phyloP scores from a whole-genome alignment of 1,140 invertebrate genomes.

The Antheraea pernyi region DNA sequence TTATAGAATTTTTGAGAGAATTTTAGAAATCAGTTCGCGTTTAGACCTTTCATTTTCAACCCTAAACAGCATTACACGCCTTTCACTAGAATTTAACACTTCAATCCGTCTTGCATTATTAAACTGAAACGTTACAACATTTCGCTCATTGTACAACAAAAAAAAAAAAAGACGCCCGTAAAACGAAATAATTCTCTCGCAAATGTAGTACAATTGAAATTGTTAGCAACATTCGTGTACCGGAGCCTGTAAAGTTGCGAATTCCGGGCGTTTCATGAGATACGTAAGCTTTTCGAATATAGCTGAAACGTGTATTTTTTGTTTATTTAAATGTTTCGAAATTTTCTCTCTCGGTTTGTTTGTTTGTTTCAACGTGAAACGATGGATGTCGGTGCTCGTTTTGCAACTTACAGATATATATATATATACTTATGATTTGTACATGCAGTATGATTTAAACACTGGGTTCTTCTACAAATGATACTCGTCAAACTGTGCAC shows the following conservation, averaged over 20 bases:
- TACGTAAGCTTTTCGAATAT: not conserved
- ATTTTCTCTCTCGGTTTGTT: not conserved
- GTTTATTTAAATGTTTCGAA: not conserved
- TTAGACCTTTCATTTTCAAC: not conserved
- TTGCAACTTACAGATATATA: not conserved
- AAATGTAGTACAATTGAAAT: constrained; percentile 1
- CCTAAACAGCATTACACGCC: not conserved
- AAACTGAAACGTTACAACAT: not conserved
- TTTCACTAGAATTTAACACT: not conserved
- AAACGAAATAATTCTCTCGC: not conserved
- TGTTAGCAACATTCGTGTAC: not conserved
- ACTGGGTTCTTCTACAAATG: no score
- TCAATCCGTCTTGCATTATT: not conserved
- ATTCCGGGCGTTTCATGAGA: not conserved
- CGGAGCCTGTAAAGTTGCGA: not conserved
- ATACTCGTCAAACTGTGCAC: no score
- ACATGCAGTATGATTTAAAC: no score
- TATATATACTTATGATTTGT: no score
- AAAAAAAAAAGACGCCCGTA: not conserved
- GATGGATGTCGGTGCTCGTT: not conserved
- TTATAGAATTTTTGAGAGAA: not conserved
- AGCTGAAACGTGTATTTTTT: constrained; percentile 2
- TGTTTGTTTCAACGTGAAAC: not conserved
- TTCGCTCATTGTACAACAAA: not conserved
- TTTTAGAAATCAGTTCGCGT: not conserved